These are phyloP conservation scores for Heliangelus exortis DNA, from an alignment of 2,797 vertebrate species.

Conservation along the genomic window DNA sequence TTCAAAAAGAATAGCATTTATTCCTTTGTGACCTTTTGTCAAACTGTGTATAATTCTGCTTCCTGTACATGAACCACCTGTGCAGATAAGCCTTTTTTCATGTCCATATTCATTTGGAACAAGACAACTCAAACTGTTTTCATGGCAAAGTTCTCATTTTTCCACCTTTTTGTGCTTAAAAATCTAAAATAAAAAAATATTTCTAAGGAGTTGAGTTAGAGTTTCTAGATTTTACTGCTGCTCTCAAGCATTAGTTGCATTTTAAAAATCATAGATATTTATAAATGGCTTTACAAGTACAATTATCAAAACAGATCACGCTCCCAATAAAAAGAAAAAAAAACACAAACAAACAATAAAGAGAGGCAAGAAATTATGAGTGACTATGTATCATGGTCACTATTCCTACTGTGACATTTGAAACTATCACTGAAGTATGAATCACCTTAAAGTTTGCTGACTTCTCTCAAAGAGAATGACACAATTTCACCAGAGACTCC, in stretches of 20 bases:
- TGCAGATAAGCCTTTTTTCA: constrained; percentile 58
- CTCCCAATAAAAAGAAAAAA: not conserved
- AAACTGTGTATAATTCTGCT: constrained; percentile 69
- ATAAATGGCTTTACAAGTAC: not conserved
- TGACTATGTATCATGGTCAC: not conserved
- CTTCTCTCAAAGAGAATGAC: not conserved
- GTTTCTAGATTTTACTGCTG: not conserved
- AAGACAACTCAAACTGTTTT: constrained; percentile 43
- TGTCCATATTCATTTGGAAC: constrained; percentile 34
- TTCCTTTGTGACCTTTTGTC: constrained; percentile 58
- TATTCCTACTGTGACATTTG: not conserved
- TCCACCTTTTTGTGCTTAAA: not conserved
- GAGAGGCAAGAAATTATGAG: not conserved
- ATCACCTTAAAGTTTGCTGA: not conserved
- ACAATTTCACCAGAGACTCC: not conserved
- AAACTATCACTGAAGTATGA: not conserved
- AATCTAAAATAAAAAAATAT: not conserved
- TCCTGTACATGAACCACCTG: constrained; percentile 67
- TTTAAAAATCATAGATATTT: not conserved
- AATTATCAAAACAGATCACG: not conserved
- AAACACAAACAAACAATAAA: not conserved
- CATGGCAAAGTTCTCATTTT: not conserved
- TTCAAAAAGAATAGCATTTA: constrained; percentile 72
- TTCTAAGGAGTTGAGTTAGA: not conserved
- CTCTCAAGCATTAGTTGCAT: not conserved